Evolutionary conservation across 2,113 vertebrate genomes (phyloP).

Genomic region (Cyanoderma ruficeps): DNA sequence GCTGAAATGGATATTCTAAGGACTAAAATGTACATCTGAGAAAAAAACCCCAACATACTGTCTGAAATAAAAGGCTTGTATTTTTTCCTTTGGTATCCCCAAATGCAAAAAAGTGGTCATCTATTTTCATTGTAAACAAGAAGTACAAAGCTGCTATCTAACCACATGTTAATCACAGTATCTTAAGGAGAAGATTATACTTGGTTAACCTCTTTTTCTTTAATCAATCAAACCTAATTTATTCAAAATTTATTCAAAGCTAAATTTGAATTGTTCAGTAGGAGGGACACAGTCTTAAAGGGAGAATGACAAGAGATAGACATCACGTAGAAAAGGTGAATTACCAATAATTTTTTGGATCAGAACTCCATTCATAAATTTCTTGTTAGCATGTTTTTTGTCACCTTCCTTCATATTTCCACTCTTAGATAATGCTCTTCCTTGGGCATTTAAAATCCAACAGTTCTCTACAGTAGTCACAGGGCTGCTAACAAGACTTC

Average conservation of each 20-base stretch:
- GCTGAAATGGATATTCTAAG: background rate
- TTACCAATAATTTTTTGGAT: background rate
- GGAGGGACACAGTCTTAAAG: background rate
- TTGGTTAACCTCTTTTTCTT: background rate
- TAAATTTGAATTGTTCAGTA: background rate
- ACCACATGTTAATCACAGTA: background rate
- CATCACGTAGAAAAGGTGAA: background rate
- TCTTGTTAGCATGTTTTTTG: background rate
- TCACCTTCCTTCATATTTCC: background rate
- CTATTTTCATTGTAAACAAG: background rate
- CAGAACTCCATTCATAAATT: background rate
- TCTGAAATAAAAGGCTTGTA: background rate
- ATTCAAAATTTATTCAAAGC: background rate
- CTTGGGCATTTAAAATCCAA: background rate
- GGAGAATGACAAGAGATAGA: background rate
- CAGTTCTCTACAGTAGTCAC: background rate
- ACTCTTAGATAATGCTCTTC: background rate
- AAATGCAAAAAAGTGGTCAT: background rate
- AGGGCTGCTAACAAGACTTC: background rate
- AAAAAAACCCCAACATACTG: background rate
- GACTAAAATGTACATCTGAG: background rate
- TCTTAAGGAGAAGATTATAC: background rate
- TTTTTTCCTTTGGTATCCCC: background rate
- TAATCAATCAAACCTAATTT: background rate
- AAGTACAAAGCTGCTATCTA: background rate